These are phyloP conservation scores for Hypercompe scribonia DNA, from an alignment of 2,888 invertebrate genomes.

Conservation along the genomic window DNA sequence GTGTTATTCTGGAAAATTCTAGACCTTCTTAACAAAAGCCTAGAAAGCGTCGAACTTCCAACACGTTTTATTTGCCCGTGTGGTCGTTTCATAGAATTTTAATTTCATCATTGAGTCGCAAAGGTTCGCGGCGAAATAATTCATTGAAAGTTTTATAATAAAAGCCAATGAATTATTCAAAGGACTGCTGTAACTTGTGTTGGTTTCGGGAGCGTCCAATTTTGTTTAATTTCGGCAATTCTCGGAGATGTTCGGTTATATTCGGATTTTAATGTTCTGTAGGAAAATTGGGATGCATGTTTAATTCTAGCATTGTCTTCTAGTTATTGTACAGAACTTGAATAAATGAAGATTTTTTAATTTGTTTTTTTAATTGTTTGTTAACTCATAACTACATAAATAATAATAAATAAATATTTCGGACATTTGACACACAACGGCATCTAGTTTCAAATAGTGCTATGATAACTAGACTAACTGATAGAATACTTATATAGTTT, in stretches of 20 bases:
- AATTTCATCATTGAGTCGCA: constrained; percentile 48
- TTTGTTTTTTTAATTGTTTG: neutral
- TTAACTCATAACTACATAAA: no score
- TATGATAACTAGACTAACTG: no score
- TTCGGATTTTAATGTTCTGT: constrained; percentile 16
- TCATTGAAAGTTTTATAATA: constrained; percentile 50
- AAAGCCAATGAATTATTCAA: constrained; percentile 49
- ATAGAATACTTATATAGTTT: no score
- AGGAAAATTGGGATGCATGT: constrained; percentile 12
- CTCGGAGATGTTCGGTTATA: constrained; percentile 7
- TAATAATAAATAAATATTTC: no score
- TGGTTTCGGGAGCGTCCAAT: constrained; percentile 24
- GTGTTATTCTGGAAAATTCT: constrained; percentile 9
- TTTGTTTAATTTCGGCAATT: constrained; percentile 20
- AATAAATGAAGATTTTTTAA: neutral
- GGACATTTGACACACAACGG: no score
- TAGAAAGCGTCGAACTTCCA: constrained; percentile 27
- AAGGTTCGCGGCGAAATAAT: constrained; percentile 43
- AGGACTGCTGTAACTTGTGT: constrained; percentile 35
- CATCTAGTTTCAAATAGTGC: no score
- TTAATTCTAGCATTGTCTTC: constrained; percentile 10
- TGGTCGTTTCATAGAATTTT: constrained; percentile 47
- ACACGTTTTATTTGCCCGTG: constrained; percentile 36
- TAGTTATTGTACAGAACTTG: constrained; percentile 11
- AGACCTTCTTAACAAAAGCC: neutral